Evolutionary conservation across 2,888 invertebrate species (phyloP).

Genomic region (Miltochrista miniata): DNA sequence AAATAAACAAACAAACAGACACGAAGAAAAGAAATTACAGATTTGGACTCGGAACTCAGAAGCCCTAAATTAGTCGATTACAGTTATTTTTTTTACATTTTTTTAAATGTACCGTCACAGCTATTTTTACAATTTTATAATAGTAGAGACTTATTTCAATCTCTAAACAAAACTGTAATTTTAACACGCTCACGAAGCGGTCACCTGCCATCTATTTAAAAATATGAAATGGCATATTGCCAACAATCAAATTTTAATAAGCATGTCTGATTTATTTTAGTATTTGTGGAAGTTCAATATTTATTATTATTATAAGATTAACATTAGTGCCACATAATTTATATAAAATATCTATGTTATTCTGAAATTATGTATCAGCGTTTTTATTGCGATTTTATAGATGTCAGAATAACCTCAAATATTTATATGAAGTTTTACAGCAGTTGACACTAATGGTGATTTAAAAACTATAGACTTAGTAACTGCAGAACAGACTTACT

Average conservation of each 20-base stretch:
- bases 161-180: not conserved
- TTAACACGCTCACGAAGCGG: not conserved
- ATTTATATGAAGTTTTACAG: not conserved
- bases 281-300: slow-evolving; percentile 6
- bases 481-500: no score
- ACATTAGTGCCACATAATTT: no score
- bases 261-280: slow-evolving; percentile 10
- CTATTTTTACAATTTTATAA: no score
- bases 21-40: no score
- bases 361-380: slow-evolving; percentile 5
- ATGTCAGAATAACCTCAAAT: not conserved
- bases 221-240: slow-evolving; percentile 10
- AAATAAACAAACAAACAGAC: no score
- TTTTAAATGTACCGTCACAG: no score
- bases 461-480: no score
- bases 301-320: slow-evolving; percentile 15
- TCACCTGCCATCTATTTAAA: not conserved
- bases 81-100: no score
- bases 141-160: no score
- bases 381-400: slow-evolving; percentile 6
- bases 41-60: no score
- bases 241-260: slow-evolving; percentile 17
- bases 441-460: no score
- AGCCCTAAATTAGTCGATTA: no score
- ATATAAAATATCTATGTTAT: slow-evolving; percentile 8